Base-by-base conservation (phyloP, 92 coral and sea anemone genomes). In the Zoanthus gigantus region DNA sequence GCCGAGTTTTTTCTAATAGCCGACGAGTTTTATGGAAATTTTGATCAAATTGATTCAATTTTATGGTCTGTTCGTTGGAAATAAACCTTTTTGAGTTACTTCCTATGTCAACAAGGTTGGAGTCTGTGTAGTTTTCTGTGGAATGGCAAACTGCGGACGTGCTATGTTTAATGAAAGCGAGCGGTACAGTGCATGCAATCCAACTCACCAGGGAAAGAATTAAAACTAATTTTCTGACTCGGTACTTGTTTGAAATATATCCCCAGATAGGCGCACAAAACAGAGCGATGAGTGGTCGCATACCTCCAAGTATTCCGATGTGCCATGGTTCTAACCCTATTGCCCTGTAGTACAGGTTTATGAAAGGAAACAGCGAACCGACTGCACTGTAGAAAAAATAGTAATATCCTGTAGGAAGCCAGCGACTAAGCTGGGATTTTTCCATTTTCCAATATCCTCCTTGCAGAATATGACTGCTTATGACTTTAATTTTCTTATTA, bases 291-390 rank as follows among this genome's bases (percentile, higher is more conserved):
- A 95, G 77, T 1, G 98, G 98, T 17, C 98, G 94, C 58, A 95
- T 79, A 2, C 97, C 98, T 76, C 95, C 97, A 14, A 95, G 91
- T 72, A 95, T 54, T 61, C 98, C 98, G 9, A 94, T 95, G 52
- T 95, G 98, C 95, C 94, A 94, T 0, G 98, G 95, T n/a, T 90
- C 89, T 75, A 94, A 83, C 29, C 97, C 96, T 30, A 95, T 54
- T 6, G 94, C 92, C 71, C 94, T 91, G 68, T 92, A 95, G 68
- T 90, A 95, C 72, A 95, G 77, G 74, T 92, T 94, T 31, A 95
- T 81, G 42, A 90, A 95, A 1, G 98, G 98, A 28, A 95, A 89
- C 0, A 94, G 90, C 7, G 98, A 92, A 2, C 98, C 98, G 16
- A 95, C 48, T 7, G 97, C 97, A 4, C 95, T 94, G 88, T 86